Evolutionary conservation across 2,888 invertebrate species (phyloP), one percentile per base, ranked within the genome.

Genomic region (Stramonita haemastoma): DNA sequence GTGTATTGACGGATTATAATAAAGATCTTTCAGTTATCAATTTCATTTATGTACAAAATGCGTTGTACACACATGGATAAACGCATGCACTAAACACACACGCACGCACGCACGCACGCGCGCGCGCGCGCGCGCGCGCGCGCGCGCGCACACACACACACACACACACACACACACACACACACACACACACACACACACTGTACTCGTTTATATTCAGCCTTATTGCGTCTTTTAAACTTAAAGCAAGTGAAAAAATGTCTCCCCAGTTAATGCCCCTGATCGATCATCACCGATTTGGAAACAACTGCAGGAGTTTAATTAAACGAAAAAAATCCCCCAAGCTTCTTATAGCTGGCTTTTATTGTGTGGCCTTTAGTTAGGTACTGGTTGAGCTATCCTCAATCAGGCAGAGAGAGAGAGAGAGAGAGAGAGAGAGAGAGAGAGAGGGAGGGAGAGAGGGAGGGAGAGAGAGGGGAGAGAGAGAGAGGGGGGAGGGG

Each of bases 401-500:
- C 66, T 17, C 22, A 13, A 26, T 5, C 17, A 66, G 66, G 0
- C 17, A 11, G 13, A 11, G 66, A 66, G 66, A 66, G 66, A 66
- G 66, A 66, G 66, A 26, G 66, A 70, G 85, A 60, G 56, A 89
- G 22, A 34, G 34, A 79, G 32, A 34, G 79, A 79, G 32, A 34
- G 79, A 79, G 79, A 79, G 79, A 34, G 22, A 73, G 36, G 8
- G 79, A 79, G 34, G 34, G 79, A 79, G 34, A 79, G 79, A 79
- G 32, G 34, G 79, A 79, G 32, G 34, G 79, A 79, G 32, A 79
- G 79, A 79, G 6, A 17, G 17, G 17, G 19, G 79, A 87, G 57
- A 81, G 79, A 86, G 34, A 87, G 81, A 86, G 46, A 79, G 79
- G 77, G 77, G 79, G 79, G 79, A 11, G 57, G 19, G 56, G 57